These are phyloP conservation scores for Neotoma lepida DNA, from an alignment of 2,113 vertebrate species.

Conservation along the genomic window DNA sequence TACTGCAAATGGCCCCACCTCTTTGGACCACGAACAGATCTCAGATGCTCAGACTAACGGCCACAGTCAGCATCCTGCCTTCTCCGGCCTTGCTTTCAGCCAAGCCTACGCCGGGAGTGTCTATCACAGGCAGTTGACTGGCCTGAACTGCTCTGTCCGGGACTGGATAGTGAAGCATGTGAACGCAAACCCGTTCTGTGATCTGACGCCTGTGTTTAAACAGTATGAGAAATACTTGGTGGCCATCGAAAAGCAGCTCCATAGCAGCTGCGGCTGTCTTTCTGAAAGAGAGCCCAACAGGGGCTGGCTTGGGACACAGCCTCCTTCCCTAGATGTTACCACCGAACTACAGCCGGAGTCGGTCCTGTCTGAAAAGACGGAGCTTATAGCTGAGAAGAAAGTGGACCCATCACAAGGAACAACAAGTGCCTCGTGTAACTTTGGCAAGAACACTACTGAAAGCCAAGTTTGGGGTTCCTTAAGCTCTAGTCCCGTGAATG, in stretches of 20 bases:
- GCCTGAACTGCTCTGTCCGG: constrained; percentile 94
- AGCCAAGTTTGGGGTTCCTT: constrained; percentile 83
- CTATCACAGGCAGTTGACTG: constrained; percentile 93
- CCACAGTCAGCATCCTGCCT: constrained; percentile 72
- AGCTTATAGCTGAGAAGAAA: constrained; percentile 64
- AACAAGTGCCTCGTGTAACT: constrained; percentile 85
- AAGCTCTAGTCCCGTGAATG: constrained; percentile 79
- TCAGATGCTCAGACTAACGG: constrained; percentile 85
- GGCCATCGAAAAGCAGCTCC: constrained; percentile 90
- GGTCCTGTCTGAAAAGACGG: constrained; percentile 61
- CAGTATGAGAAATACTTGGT: constrained; percentile 94
- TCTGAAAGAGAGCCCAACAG: constrained; percentile 68
- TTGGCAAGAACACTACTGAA: constrained; percentile 89
- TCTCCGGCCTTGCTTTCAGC: not conserved
- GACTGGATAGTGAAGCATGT: constrained; percentile 99
- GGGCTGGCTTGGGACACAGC: not conserved
- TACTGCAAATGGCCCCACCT: constrained; percentile 85
- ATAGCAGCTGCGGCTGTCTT: constrained; percentile 37
- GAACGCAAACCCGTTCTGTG: constrained; percentile 93
- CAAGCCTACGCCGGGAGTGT: constrained; percentile 71
- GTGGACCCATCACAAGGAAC: not conserved
- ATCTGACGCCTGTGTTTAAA: constrained; percentile 95
- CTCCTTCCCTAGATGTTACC: constrained; percentile 47
- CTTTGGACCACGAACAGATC: constrained; percentile 58
- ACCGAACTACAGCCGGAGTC: constrained; percentile 70